Evolutionary conservation across 2,888 invertebrate species (phyloP).

Genomic region (Lochmaea crataegi): DNA sequence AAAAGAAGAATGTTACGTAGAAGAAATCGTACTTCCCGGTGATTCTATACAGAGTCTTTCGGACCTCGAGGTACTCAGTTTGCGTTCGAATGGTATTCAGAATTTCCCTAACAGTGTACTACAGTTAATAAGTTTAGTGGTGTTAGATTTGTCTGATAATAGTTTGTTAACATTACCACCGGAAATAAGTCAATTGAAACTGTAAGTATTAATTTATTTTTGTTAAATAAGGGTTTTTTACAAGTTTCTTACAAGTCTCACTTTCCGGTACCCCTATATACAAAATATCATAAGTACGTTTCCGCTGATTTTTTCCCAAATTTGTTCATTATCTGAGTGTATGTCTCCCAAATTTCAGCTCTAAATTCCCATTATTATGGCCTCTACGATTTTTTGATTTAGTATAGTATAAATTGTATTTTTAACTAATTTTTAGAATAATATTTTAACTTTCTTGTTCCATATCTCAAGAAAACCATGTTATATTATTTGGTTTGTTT

Average conservation of each 20-base stretch:
- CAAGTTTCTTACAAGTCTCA: not conserved
- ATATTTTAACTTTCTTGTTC: no score
- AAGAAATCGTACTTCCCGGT: constrained; percentile 62
- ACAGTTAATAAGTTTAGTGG: constrained; percentile 71
- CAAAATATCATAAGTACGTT: no score
- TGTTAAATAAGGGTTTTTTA: not conserved
- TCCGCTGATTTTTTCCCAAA: no score
- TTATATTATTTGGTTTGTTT: no score
- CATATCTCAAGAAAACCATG: no score
- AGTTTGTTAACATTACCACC: constrained; percentile 73
- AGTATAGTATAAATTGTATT: no score
- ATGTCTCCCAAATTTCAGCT: no score
- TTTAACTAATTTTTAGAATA: no score
- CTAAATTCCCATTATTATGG: no score
- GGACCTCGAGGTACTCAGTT: constrained; percentile 62
- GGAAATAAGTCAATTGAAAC: constrained; percentile 71
- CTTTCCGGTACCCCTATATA: no score
- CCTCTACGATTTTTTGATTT: no score
- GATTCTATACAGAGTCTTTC: constrained; percentile 60
- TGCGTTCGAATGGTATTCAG: constrained; percentile 70
- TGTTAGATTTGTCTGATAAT: constrained; percentile 78
- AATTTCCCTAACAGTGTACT: constrained; percentile 72
- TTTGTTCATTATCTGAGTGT: no score
- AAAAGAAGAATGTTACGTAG: constrained; percentile 57
- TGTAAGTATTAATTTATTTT: constrained; percentile 62